These are phyloP conservation scores for Scophthalmus maximus DNA, from an alignment of 2,113 vertebrate genomes.

Conservation along the genomic window DNA sequence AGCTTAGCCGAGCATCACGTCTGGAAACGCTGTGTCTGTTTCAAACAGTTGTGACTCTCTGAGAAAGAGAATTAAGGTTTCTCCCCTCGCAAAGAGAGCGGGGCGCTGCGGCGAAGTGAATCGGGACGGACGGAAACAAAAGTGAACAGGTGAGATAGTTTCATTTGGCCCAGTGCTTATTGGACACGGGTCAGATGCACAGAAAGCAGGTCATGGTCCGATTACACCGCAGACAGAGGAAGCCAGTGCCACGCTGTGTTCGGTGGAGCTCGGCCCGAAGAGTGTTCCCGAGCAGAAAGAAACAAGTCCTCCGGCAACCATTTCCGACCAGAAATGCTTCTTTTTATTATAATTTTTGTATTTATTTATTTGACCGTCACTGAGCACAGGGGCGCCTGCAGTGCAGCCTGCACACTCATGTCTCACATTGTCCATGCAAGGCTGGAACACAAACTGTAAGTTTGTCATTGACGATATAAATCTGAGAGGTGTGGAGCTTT, in stretches of 20 bases:
- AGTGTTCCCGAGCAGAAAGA: slow-evolving; percentile 3
- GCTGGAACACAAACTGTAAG: not conserved
- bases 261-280: slow-evolving; percentile 42
- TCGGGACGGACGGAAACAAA: slow-evolving; percentile 35
- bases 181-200: slow-evolving; percentile 64
- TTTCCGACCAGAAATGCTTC: not conserved
- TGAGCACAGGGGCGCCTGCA: slow-evolving; percentile 53
- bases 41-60: not conserved
- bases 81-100: not conserved
- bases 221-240: slow-evolving; percentile 60
- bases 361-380: not conserved
- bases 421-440: not conserved
- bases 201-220: slow-evolving; percentile 63
- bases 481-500: not conserved
- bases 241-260: slow-evolving; percentile 59
- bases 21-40: too few relatives aligned
- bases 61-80: not conserved
- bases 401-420: not conserved
- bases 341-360: not conserved
- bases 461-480: not conserved
- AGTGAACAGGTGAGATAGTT: slow-evolving; percentile 64
- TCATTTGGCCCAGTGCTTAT: slow-evolving; percentile 40
- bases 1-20: not conserved
- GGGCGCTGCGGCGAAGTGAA: not conserved
- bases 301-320: not conserved